phyloP scores from a whole-genome alignment of 2,113 vertebrate species.

The Bufo gargarizans region DNA sequence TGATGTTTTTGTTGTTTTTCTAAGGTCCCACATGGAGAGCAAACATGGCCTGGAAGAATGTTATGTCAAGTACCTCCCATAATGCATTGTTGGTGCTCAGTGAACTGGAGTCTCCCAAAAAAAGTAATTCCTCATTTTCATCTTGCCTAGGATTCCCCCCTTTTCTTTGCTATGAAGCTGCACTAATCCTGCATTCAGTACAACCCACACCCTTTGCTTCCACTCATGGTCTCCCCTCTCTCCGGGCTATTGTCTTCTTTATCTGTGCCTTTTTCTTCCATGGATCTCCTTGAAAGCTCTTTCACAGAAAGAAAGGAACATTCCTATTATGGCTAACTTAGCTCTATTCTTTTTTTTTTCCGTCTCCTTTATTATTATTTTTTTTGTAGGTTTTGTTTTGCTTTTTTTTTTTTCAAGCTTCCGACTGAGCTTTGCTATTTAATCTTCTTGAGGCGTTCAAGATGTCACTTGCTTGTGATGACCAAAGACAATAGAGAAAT shows the following conservation, averaged over 20 bases:
- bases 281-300: slow-evolving; percentile 82
- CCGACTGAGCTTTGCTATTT: slow-evolving; percentile 89
- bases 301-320: slow-evolving; percentile 81
- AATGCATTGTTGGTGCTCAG: slow-evolving; percentile 90
- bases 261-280: slow-evolving; percentile 81
- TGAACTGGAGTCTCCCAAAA: slow-evolving; percentile 87
- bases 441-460: slow-evolving; percentile 93
- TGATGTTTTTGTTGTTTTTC: slow-evolving; percentile 74
- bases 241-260: slow-evolving; percentile 78
- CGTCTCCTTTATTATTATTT: slow-evolving; percentile 81
- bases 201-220: slow-evolving; percentile 77
- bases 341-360: slow-evolving; percentile 82
- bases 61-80: slow-evolving; percentile 98
- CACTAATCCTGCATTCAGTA: slow-evolving; percentile 85
- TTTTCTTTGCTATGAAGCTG: slow-evolving; percentile 80
- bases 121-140: slow-evolving; percentile 95
- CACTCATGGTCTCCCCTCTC: slow-evolving; percentile 75
- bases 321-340: slow-evolving; percentile 81
- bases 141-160: slow-evolving; percentile 84
- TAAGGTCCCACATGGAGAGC: slow-evolving; percentile 78
- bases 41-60: slow-evolving; percentile 94
- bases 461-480: slow-evolving; percentile 92
- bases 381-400: slow-evolving; percentile 78
- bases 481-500: slow-evolving; percentile 80
- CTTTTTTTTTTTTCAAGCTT: slow-evolving; percentile 80